Base-by-base conservation (phyloP, 1,140 invertebrate species). In the Onthophagus taurus region DNA sequence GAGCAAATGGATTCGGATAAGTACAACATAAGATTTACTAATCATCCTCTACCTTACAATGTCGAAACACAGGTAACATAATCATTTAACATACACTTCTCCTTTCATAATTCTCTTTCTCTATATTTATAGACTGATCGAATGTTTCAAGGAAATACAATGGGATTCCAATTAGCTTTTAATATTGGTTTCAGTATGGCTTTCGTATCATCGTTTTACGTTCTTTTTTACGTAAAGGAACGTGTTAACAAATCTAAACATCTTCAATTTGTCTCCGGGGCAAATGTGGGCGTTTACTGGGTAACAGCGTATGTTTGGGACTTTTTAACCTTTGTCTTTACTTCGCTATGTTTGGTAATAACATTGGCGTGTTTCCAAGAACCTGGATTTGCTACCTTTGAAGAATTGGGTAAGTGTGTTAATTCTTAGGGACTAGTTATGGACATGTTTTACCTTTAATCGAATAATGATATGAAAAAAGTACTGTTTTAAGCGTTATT, bases 231-330 rank as follows among this genome's bases (percentile, higher is more conserved):
- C 2, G 66, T 80, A 3, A 69, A 72, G 50, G 79, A 81, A 68
- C 57, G 65, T 3, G 44, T 65, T 50, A 54, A 66, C 45, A 71
- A 75, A 54, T 72, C 76, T 3, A 81, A 81, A 57, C 79, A 81
- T 58, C 58, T 81, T 13, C 78, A 82, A 59, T 74, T 63, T 72
- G 83, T 89, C 14, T 84, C 83, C 31, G 87, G 88, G 2, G 80
- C 83, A 0, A 74, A 78, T 29, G 74, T 81, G 0, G 65, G 74
- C 12, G 73, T 75, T 1, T 82, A 81, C 62, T 89, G 86, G 87
- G 36, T 73, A 1, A 68, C 78, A 1, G 76, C 78, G 1, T 75
- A 81, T 14, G 29, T 82, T 0, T 89, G 83, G 77, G 86, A 91
- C 58, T 72, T 75, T 54, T 58, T 79, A 17, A 83, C 79, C 35